phyloP scores from a whole-genome alignment of 2,888 invertebrate species.

The Ptychoptera albimana region DNA sequence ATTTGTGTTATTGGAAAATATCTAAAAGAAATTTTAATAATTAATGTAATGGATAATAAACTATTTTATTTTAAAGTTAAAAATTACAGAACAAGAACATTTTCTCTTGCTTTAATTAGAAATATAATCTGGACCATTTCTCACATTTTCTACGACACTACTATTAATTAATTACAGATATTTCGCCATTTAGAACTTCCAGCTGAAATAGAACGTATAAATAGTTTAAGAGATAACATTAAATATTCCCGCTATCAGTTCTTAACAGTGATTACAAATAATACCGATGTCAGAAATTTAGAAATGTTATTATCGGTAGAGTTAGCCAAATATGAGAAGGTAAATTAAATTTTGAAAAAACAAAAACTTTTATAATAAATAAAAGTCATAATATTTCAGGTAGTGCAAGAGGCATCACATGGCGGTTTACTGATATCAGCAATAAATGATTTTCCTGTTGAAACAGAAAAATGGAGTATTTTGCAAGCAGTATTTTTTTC shows the following conservation, averaged over 20 bases:
- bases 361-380: conserved; percentile 3
- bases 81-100: no score
- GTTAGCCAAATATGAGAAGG: conserved; percentile 35
- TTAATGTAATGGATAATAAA: no score
- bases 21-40: no score
- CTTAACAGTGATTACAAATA: conserved; percentile 42
- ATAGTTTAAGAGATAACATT: conserved; percentile 42
- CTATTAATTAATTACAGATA: conserved; percentile 39
- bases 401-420: conserved; percentile 55
- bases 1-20: no score
- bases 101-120: no score
- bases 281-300: conserved; percentile 38
- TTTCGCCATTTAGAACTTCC: conserved; percentile 65
- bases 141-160: no score
- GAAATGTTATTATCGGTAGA: conserved; percentile 37
- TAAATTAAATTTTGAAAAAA: conserved; percentile 12
- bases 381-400: conserved; percentile 21
- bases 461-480: conserved; percentile 59
- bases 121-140: no score
- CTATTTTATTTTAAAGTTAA: no score
- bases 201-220: conserved; percentile 52
- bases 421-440: conserved; percentile 45
- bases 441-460: conserved; percentile 37
- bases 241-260: conserved; percentile 40
- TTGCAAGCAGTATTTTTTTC: conserved; percentile 78